Percentiles rank a stretch among this genome's conserved stretches.
phyloP scores from a whole-genome alignment of 2,888 invertebrate genomes.

The Leptura quadrifasciata region DNA sequence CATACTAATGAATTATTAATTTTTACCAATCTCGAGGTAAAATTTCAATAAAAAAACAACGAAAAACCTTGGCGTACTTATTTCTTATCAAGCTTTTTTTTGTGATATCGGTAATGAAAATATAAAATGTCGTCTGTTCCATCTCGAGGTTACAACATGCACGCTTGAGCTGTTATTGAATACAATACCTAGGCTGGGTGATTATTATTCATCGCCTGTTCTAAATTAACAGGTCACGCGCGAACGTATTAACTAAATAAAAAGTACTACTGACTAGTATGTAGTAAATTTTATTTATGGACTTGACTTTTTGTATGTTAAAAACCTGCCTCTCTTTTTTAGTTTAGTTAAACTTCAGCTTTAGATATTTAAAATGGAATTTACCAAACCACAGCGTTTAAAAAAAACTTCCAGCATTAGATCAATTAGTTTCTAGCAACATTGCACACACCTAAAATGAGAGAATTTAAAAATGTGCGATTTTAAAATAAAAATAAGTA shows the following conservation, averaged over 20 bases:
- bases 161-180: slow-evolving; percentile 33
- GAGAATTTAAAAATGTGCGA: too few species aligned
- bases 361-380: too few species aligned
- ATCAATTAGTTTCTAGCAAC: too few species aligned
- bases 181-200: slow-evolving; percentile 6
- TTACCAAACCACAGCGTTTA: too few species aligned
- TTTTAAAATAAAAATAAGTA: too few species aligned
- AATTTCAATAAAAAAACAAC: not conserved
- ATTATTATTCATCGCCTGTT: slow-evolving; percentile 30
- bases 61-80: not conserved
- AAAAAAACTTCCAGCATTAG: too few species aligned
- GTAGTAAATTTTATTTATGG: not conserved
- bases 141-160: not conserved
- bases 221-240: slow-evolving; percentile 43
- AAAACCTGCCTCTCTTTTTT: too few species aligned
- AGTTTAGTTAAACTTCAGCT: too few species aligned
- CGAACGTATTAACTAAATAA: slow-evolving; percentile 13
- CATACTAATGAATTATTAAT: not conserved
- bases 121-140: not conserved
- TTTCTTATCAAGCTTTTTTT: not conserved
- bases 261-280: not conserved
- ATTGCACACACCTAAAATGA: too few species aligned
- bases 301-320: too few species aligned
- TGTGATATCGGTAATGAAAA: slow-evolving; percentile 1
- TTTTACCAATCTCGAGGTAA: slow-evolving; percentile 1